Evolutionary conservation across 1,140 invertebrate genomes (phyloP), one percentile per base, ranked within the genome.

Genomic region (Olivierus martensii): DNA sequence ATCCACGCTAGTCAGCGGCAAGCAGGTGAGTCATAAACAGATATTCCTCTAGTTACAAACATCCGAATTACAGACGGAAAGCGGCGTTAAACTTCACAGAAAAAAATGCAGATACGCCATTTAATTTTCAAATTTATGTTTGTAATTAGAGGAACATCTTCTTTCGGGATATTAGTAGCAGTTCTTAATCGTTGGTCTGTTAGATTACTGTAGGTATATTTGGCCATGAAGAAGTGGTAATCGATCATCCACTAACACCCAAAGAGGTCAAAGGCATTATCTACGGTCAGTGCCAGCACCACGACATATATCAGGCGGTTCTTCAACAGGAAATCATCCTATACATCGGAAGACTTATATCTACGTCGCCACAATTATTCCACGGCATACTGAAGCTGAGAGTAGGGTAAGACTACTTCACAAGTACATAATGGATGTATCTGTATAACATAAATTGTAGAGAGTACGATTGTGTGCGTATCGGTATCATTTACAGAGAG

Each of bases 241-340:
- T 99, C 63, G 89, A 95, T 66, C 93, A 95, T 65, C 95, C 95
- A 0, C 83, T 96, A 76, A 92, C 90, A 1, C 95, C 95, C 0
- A 78, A 79, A 3, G 90, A 95, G 69, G 91, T 96, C 43, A 80
- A 88, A 58, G 79, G 81, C 15, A 58, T 64, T n/a, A 57, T 64
- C 18, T 64, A 64, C 50, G 49, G 22, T 36, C 47, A 51, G 15
- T 56, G 90, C 60, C 84, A 89, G 65, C 84, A 84, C 0, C 83
- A 90, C 64, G 82, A 95, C 69, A 79, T 92, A 2, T 84, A 93
- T 49, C 85, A 94, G 59, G 89, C 93, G 9, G 95, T 99, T 18
- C 70, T 99, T n/a, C 94, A 99, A 69, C 80, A 89, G 71, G 89
- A 97, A 71, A 77, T 97, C 44, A 84, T 97, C 10, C 71, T 98